Percentiles rank a stretch among this genome's conserved stretches.
Conservation (phyloP, 2,797 vertebrate species). For the Falco berigora region DNA sequence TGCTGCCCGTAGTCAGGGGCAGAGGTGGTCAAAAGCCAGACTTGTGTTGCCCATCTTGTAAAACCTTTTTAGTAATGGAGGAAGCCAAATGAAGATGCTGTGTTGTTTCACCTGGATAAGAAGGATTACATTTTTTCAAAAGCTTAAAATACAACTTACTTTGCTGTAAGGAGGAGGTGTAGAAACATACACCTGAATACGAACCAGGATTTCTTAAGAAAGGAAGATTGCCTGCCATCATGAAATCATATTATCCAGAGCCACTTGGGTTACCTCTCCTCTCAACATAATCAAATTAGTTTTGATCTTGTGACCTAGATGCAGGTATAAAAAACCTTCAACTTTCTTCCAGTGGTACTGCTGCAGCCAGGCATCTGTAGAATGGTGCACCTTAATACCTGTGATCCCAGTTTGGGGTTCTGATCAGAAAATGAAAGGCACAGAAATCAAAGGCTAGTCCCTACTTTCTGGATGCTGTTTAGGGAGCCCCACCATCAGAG, state of each 20-base stretch:
- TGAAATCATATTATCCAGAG: neutral
- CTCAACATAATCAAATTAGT: neutral
- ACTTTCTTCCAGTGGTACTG: neutral
- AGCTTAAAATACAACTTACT: neutral
- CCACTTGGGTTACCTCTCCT: neutral
- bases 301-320: conserved; percentile 42
- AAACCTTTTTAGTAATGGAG: neutral
- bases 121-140: neutral
- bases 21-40: neutral
- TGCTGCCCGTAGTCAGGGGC: neutral
- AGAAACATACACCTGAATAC: neutral
- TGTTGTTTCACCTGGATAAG: neutral
- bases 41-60: neutral
- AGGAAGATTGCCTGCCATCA: conserved; percentile 6
- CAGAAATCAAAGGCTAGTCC: neutral
- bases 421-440: neutral
- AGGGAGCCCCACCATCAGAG: neutral
- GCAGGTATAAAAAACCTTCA: neutral
- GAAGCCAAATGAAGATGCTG: neutral
- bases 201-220: conserved; percentile 6
- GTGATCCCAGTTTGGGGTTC: neutral
- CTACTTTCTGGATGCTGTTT: neutral
- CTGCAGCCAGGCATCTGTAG: neutral
- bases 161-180: neutral
- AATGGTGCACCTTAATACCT: neutral